These are phyloP conservation scores for Cyclina sinensis DNA, from an alignment of 1,140 invertebrate species.

Conservation along the genomic window DNA sequence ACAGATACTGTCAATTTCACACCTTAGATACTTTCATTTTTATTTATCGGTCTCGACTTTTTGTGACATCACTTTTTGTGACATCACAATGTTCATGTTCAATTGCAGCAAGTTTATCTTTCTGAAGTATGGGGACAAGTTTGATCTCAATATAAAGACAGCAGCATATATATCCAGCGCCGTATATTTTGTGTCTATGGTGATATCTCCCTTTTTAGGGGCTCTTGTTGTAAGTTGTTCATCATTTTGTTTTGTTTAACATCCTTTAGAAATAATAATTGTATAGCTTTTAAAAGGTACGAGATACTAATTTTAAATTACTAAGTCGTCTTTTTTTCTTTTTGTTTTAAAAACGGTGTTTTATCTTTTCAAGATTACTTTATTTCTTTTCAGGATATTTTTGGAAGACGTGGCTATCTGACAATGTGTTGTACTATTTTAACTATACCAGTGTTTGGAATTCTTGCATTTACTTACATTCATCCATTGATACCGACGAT, in stretches of 20 bases:
- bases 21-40: too few species aligned
- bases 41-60: too few species aligned
- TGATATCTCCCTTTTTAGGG: constrained; percentile 87
- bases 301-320: too few species aligned
- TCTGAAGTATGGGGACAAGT: constrained; percentile 85
- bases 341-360: too few species aligned
- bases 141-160: constrained; percentile 72
- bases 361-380: too few species aligned
- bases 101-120: constrained; percentile 86
- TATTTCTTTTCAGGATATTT: constrained; percentile 85
- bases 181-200: constrained; percentile 87
- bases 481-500: constrained; percentile 85
- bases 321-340: too few species aligned
- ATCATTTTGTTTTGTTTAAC: too few species aligned
- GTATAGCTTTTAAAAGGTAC: too few species aligned
- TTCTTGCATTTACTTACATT: constrained; percentile 85
- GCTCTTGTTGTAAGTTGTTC: constrained; percentile 87
- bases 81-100: too few species aligned
- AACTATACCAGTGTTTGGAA: constrained; percentile 86
- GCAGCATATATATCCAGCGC: constrained; percentile 86
- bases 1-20: too few species aligned
- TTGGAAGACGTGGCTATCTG: constrained; percentile 86
- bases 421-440: constrained; percentile 84
- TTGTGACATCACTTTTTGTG: too few species aligned
- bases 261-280: too few species aligned